Conservation (phyloP, 2,797 vertebrate genomes). For the Salmo trutta region DNA sequence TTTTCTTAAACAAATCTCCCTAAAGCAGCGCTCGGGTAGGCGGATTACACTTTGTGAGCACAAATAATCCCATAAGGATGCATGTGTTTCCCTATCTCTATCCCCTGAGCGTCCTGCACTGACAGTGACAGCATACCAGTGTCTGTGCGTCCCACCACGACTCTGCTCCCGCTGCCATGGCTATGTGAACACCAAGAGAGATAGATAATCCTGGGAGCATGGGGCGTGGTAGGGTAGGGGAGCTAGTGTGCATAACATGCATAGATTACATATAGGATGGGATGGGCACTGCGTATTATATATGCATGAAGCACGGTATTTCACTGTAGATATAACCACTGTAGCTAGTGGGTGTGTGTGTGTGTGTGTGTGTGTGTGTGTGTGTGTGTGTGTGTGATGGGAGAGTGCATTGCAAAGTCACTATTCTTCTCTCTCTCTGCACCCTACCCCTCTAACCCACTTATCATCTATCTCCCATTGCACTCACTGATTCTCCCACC, state of each 20-base stretch:
- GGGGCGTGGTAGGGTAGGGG: neutral
- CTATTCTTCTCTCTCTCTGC: neutral
- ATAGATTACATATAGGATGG: neutral
- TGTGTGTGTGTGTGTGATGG: neutral
- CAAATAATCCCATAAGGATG: neutral
- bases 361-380: neutral
- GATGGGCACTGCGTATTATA: neutral
- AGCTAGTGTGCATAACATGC: no score
- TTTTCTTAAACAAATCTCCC: neutral
- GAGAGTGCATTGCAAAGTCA: slow-evolving; percentile 38
- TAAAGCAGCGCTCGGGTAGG: neutral
- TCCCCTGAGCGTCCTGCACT: neutral
- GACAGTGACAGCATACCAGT: neutral
- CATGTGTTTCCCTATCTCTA: neutral
- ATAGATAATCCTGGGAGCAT: neutral
- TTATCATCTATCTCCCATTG: neutral
- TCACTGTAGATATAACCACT: neutral
- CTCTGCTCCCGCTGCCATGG: no score
- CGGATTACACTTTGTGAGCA: neutral
- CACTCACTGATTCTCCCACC: neutral
- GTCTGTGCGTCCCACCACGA: no score
- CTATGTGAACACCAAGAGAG: neutral
- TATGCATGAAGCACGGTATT: neutral
- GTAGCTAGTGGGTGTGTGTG: neutral
- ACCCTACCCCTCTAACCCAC: neutral